A percentile compares a stretch with the other conserved stretches of the same genome.
Conservation (phyloP, 2,888 invertebrate genomes). For the Rhagium mordax region DNA sequence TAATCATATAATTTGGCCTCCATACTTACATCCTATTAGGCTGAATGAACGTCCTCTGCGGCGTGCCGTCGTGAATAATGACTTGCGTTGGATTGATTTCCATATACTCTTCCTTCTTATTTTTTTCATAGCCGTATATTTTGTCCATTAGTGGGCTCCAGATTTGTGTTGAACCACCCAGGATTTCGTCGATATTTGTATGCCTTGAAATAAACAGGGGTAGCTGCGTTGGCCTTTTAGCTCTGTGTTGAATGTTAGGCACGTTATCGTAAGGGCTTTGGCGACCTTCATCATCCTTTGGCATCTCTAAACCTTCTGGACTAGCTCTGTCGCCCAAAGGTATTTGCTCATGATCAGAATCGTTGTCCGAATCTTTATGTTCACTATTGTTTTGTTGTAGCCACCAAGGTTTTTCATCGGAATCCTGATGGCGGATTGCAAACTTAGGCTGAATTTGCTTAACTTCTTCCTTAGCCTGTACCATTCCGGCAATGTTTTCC, state of each 20-base stretch:
- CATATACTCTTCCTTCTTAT: slow-evolving; percentile 72
- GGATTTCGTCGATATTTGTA: slow-evolving; percentile 91
- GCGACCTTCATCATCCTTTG: slow-evolving; percentile 67
- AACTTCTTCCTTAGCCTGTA: slow-evolving; percentile 46
- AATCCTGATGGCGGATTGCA: slow-evolving; percentile 70
- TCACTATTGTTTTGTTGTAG: slow-evolving; percentile 74
- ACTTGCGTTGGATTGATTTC: slow-evolving; percentile 86
- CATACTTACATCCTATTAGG: slow-evolving; percentile 62
- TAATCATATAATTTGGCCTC: no score
- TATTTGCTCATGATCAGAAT: slow-evolving; percentile 60
- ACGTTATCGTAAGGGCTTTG: slow-evolving; percentile 84
- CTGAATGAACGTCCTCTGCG: slow-evolving; percentile 80
- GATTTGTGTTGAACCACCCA: slow-evolving; percentile 77
- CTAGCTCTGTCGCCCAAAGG: slow-evolving; percentile 85
- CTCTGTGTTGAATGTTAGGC: slow-evolving; percentile 60
- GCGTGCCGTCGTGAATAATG: slow-evolving; percentile 79
- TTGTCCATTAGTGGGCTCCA: slow-evolving; percentile 78
- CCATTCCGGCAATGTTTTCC: slow-evolving; percentile 66
- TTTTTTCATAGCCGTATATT: slow-evolving; percentile 68
- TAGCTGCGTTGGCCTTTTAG: slow-evolving; percentile 66
- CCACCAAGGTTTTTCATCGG: slow-evolving; percentile 74
- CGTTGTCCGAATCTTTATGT: slow-evolving; percentile 70
- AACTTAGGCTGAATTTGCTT: slow-evolving; percentile 54
- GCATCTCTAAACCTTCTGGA: slow-evolving; percentile 82
- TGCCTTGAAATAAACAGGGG: slow-evolving; percentile 86